Base-by-base conservation (phyloP, 2,888 invertebrate species). In the Dolichomitus sp. region DNA sequence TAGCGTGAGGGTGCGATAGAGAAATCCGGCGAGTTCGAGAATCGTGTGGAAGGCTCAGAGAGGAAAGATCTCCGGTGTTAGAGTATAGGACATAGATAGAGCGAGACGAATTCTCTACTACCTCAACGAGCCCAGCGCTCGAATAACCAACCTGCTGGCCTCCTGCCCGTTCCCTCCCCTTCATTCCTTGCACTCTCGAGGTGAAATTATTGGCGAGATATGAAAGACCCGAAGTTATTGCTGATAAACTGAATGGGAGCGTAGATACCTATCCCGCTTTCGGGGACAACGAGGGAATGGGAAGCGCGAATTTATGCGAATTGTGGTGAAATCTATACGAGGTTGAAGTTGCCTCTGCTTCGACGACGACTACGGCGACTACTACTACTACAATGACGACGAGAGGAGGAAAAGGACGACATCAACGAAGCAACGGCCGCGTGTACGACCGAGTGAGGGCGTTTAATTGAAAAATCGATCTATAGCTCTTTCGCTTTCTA, bases 201-300 rank as follows among this genome's bases (percentile, higher is more conserved):
- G 84, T 89, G 88, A 89, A 92, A 92, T 92, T 92, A 92, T 92
- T 92, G 91, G 89, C 89, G 88, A 88, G 91, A 92, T 92, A 92
- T 92, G 92, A 91, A 90, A 91, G 88, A 88, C 85, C 85, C 86
- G 80, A 86, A 92, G 91, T 92, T 92, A 92, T 92, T 89, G 90
- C 90, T 89, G 92, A 92, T 92, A 92, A 90, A 90, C 88, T 89
- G 87, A 87, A 88, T 89, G 86, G 87, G 83, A 84, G 85, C 52
- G 80, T 77, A 80, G 80, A 80, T 83, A 83, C 69, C 75, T 45
- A 79, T 82, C 75, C 61, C 73, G 54, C 72, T 61, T n/a, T 45
- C 66, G 19, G 40, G 17, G 30, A 42, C 57, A 12, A 12, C 50
- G 7, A 27, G 57, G 73, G 66, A 27, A 48, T 48, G 54, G 66